A percentile compares a stretch with the other conserved stretches of the same genome.
phyloP scores from a whole-genome alignment of 2,113 vertebrate species.

The Rhea americana region DNA sequence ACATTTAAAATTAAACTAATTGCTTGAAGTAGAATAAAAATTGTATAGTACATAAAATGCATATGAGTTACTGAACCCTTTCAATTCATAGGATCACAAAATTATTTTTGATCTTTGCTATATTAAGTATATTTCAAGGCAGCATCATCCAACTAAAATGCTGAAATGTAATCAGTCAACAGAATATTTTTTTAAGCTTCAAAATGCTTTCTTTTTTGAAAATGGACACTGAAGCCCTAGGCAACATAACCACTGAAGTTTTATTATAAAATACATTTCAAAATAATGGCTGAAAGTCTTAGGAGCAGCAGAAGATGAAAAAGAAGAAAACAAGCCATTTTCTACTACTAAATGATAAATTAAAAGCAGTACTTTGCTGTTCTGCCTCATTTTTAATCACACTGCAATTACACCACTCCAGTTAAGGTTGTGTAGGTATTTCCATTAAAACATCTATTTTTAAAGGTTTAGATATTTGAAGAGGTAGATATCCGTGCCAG shows the following conservation, averaged over 20 bases:
- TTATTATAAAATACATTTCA: constrained; percentile 82
- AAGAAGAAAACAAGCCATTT: constrained; percentile 76
- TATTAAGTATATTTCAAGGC: constrained; percentile 22
- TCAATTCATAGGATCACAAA: background rate
- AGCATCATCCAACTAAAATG: constrained; percentile 8
- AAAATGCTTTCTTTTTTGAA: constrained; percentile 54
- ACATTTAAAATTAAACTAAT: constrained; percentile 22
- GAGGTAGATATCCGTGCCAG: constrained; percentile 53
- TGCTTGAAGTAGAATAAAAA: background rate
- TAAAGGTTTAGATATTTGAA: constrained; percentile 56
- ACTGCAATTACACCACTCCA: constrained; percentile 17
- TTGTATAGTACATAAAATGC: rapidly evolving
- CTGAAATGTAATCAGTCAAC: constrained; percentile 54
- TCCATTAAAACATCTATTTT: constrained; percentile 63
- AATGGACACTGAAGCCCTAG: constrained; percentile 72
- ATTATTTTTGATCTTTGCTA: background rate
- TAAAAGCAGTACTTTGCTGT: constrained; percentile 73
- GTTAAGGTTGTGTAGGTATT: constrained; percentile 50
- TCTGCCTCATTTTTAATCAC: constrained; percentile 75
- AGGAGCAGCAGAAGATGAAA: constrained; percentile 72
- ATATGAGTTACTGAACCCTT: background rate
- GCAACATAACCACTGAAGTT: constrained; percentile 72
- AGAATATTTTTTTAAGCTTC: constrained; percentile 55
- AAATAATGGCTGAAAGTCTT: constrained; percentile 76
- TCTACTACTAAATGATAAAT: constrained; percentile 77